Conservation (phyloP, 2,797 vertebrate genomes). For the Phoebastria nigripes region DNA sequence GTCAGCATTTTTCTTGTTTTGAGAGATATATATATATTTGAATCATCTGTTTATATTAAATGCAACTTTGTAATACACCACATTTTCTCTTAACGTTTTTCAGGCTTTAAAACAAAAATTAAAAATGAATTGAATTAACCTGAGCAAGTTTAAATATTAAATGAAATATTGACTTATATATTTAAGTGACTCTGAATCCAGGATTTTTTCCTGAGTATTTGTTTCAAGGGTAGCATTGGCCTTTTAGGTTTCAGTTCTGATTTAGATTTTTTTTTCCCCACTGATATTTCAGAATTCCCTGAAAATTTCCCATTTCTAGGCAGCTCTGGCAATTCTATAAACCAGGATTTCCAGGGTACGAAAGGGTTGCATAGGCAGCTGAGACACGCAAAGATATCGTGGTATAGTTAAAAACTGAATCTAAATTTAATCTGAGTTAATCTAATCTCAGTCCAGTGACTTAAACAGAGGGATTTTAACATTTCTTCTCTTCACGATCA, state of each 20-base stretch:
- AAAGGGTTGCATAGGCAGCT: background rate
- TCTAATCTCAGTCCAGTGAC: background rate
- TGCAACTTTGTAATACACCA: background rate
- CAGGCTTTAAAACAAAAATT: background rate
- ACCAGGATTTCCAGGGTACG: background rate
- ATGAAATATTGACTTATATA: background rate
- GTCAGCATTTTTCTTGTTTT: background rate
- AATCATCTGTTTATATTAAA: background rate
- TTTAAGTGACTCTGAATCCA: background rate
- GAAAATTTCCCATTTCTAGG: fast-evolving
- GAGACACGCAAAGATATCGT: fast-evolving
- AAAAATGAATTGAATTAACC: background rate
- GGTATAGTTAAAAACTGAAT: background rate
- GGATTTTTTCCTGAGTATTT: background rate
- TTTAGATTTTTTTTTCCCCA: background rate
- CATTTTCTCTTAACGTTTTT: background rate
- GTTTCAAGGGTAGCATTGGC: background rate
- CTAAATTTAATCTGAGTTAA: background rate
- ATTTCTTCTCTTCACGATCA: background rate
- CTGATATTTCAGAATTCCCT: background rate
- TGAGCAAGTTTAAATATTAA: background rate
- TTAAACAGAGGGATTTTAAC: background rate
- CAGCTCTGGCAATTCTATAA: background rate
- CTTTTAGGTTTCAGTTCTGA: background rate
- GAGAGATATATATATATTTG: background rate